Conservation (phyloP, 2,888 invertebrate genomes). For the Pandemis heparana region DNA sequence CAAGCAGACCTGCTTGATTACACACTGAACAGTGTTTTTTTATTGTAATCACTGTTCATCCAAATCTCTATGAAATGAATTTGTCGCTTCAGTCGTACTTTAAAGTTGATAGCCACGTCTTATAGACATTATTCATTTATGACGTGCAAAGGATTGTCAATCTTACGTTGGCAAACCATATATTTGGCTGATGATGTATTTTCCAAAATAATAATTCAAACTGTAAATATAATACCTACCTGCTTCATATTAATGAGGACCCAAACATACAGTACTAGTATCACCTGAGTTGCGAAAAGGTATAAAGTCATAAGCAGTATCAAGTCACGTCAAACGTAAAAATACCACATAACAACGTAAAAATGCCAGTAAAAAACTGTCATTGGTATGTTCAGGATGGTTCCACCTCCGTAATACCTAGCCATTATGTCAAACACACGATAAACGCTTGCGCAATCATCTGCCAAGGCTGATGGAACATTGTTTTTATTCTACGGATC, state of each 20-base stretch:
- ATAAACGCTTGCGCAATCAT: conserved; percentile 57
- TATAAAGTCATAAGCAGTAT: background rate
- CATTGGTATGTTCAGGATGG: conserved; percentile 15
- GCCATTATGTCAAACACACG: conserved; percentile 61
- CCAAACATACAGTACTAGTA: background rate
- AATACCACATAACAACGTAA: conserved; percentile 23
- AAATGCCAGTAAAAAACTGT: conserved; percentile 28
- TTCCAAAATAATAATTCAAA: too few species aligned
- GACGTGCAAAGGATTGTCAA: too few species aligned
- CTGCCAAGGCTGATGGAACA: conserved; percentile 49
- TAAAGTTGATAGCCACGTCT: too few species aligned
- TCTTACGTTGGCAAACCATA: too few species aligned
- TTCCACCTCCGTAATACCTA: conserved; percentile 52
- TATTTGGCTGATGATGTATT: too few species aligned
- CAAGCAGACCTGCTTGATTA: background rate
- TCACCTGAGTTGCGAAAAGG: background rate
- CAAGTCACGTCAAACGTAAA: conserved; percentile 21
- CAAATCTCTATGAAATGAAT: too few species aligned
- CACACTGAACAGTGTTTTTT: too few species aligned
- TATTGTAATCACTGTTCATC: too few species aligned
- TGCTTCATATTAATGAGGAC: background rate
- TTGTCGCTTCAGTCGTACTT: too few species aligned
- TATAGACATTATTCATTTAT: too few species aligned
- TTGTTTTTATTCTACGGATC: conserved; percentile 18
- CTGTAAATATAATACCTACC: too few species aligned